Evolutionary conservation across 2,113 vertebrate genomes (phyloP).

Genomic region (Microcebus griseorufus): DNA sequence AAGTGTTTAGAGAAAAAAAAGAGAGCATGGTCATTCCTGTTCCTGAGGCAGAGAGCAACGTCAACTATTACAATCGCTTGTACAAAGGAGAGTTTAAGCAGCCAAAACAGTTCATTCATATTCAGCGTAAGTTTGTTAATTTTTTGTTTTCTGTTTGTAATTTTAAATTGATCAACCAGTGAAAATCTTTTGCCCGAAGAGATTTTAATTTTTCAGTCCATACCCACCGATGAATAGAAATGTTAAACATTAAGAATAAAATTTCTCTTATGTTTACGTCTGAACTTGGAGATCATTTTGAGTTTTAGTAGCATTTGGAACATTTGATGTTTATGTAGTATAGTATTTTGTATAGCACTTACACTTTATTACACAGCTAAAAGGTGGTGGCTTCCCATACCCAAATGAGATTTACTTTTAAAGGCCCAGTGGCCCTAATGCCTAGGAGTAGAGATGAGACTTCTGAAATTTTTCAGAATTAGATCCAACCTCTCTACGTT

Average conservation of each 20-base stretch:
- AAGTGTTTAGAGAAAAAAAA: slow-evolving; percentile 96
- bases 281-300: slow-evolving; percentile 53
- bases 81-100: slow-evolving; percentile 95
- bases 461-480: slow-evolving; percentile 1
- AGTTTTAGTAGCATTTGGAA: slow-evolving; percentile 50
- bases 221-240: slow-evolving; percentile 21
- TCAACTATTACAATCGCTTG: slow-evolving; percentile 94
- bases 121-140: slow-evolving; percentile 91
- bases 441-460: background rate
- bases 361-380: slow-evolving; percentile 2
- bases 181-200: slow-evolving; percentile 28
- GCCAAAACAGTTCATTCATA: slow-evolving; percentile 97
- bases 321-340: slow-evolving; percentile 19
- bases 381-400: background rate
- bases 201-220: slow-evolving; percentile 49
- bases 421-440: background rate
- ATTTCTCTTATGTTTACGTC: slow-evolving; percentile 10
- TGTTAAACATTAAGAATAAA: slow-evolving; percentile 53
- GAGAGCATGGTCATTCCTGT: slow-evolving; percentile 98
- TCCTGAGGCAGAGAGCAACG: slow-evolving; percentile 94
- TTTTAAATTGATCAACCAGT: slow-evolving; percentile 62
- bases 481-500: background rate
- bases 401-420: slow-evolving; percentile 37
- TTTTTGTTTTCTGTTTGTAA: background rate
- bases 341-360: slow-evolving; percentile 35